A percentile compares a stretch with the other conserved stretches of the same genome.
phyloP scores from a whole-genome alignment of 2,888 invertebrate genomes.

The Archips crataeganus region DNA sequence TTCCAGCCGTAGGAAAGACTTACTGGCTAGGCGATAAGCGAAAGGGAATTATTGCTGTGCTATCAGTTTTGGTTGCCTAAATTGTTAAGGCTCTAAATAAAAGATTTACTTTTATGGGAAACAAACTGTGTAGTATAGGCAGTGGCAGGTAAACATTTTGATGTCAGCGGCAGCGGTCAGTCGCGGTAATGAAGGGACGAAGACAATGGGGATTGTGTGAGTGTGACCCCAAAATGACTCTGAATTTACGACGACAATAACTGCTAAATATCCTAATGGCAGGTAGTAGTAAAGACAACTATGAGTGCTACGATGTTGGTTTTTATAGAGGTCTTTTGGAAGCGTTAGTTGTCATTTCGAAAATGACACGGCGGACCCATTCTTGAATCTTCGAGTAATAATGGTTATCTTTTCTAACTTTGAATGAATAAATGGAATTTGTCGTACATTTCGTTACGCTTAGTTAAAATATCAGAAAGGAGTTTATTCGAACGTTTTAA shows the following conservation, averaged over 20 bases:
- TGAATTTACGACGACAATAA: constrained; percentile 23
- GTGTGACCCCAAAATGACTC: constrained; percentile 39
- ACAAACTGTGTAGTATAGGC: neutral
- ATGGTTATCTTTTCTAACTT: too few relatives aligned
- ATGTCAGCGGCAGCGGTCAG: constrained; percentile 34
- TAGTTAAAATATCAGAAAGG: too few relatives aligned
- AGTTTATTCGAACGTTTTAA: too few relatives aligned
- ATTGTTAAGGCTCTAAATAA: neutral
- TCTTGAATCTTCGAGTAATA: too few relatives aligned
- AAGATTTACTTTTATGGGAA: neutral
- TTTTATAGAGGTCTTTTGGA: too few relatives aligned
- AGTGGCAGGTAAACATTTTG: constrained; percentile 13
- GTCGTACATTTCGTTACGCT: too few relatives aligned
- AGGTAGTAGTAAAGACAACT: neutral
- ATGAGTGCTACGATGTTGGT: too few relatives aligned
- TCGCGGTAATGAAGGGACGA: constrained; percentile 24
- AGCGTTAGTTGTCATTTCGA: too few relatives aligned
- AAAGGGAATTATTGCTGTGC: neutral
- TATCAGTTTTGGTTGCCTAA: neutral
- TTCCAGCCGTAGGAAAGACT: too few relatives aligned
- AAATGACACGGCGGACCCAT: too few relatives aligned
- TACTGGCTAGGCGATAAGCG: too few relatives aligned
- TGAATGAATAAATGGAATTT: too few relatives aligned
- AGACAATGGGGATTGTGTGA: constrained; percentile 43
- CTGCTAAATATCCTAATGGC: constrained; percentile 13